phyloP scores from a whole-genome alignment of 2,888 invertebrate genomes.

The Polia nebulosa region DNA sequence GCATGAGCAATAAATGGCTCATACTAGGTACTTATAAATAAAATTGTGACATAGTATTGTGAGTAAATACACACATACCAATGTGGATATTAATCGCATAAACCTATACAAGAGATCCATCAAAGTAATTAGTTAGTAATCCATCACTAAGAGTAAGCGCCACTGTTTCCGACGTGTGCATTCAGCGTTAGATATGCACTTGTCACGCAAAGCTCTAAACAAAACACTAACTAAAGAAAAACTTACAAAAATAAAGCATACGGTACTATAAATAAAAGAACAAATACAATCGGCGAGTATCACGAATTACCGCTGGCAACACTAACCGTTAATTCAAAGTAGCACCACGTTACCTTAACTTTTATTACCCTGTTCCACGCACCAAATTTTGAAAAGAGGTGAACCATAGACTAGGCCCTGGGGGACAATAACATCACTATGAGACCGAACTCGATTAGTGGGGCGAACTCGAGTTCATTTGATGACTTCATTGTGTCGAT shows the following conservation, averaged over 20 bases:
- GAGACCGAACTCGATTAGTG: slow-evolving; percentile 57
- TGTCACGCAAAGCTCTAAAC: slow-evolving; percentile 13
- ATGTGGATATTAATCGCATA: neutral
- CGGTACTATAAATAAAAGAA: slow-evolving; percentile 13
- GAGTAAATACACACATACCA: neutral
- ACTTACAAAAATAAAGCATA: slow-evolving; percentile 18
- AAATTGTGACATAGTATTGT: neutral
- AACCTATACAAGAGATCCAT: slow-evolving; percentile 1
- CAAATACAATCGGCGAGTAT: slow-evolving; percentile 17
- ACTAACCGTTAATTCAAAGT: slow-evolving; percentile 48
- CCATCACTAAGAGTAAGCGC: slow-evolving; percentile 7
- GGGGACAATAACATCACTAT: slow-evolving; percentile 59
- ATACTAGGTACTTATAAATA: neutral
- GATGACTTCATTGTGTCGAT: slow-evolving; percentile 87
- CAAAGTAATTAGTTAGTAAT: slow-evolving; percentile 18
- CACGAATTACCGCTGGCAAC: slow-evolving; percentile 41
- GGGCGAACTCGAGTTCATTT: slow-evolving; percentile 67
- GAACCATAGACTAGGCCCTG: slow-evolving; percentile 36
- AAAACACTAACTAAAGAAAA: slow-evolving; percentile 3
- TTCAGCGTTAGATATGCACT: slow-evolving; percentile 15
- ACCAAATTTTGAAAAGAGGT: slow-evolving; percentile 36
- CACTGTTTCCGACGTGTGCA: slow-evolving; percentile 11
- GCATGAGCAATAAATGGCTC: neutral
- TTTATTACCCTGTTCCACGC: slow-evolving; percentile 59
- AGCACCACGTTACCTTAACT: slow-evolving; percentile 28